phyloP scores from a whole-genome alignment of 2,113 vertebrate genomes.

The Tyto alba region DNA sequence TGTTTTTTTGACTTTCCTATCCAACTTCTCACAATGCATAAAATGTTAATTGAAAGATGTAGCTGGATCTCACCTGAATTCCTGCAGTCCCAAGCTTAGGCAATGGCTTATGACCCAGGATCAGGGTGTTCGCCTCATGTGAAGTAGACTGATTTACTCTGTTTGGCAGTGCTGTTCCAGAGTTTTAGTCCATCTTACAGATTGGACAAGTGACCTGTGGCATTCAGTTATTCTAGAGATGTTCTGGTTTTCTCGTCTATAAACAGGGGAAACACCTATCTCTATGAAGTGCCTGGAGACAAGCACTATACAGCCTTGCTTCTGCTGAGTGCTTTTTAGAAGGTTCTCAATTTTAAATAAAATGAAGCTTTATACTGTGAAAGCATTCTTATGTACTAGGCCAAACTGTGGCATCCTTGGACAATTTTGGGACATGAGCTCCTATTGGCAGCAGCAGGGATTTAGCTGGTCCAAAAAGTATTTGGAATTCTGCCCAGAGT shows the following conservation, averaged over 20 bases:
- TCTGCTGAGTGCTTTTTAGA: not conserved
- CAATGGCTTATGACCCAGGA: not conserved
- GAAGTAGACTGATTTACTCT: not conserved
- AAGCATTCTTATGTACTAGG: not conserved
- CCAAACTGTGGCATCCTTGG: not conserved
- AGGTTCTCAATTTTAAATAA: not conserved
- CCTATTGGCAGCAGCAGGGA: not conserved
- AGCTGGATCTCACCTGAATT: not conserved
- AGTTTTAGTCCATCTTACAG: not conserved
- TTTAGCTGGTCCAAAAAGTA: not conserved
- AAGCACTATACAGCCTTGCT: not conserved
- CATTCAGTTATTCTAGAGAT: not conserved
- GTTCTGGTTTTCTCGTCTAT: not conserved
- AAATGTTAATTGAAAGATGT: not conserved
- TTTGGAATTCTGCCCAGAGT: not conserved
- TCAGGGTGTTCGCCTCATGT: not conserved
- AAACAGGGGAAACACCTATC: not conserved
- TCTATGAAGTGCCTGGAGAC: not conserved
- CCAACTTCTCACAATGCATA: accelerated
- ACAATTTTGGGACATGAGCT: not conserved
- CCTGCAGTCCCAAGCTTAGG: not conserved
- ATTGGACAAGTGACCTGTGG: not conserved
- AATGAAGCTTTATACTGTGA: not conserved
- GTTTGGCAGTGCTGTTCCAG: not conserved
- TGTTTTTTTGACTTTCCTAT: not conserved